Evolutionary conservation across 2,888 invertebrate species (phyloP).

Genomic region (Ypsolopha sequella): DNA sequence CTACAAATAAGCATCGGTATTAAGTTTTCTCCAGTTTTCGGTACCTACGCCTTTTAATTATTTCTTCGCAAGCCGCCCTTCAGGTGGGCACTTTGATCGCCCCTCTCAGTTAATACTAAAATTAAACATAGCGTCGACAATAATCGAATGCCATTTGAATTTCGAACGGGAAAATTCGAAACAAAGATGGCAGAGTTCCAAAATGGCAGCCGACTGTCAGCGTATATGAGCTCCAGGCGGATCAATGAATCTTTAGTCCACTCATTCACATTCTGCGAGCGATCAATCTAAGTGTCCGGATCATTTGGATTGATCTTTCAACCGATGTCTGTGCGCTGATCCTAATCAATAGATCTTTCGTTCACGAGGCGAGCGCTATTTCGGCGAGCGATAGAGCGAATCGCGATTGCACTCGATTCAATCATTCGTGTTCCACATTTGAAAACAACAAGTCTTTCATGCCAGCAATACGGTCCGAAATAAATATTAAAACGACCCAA

Average conservation of each 20-base stretch:
- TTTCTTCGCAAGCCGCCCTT: constrained; percentile 38
- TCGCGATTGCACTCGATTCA: background rate
- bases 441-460: background rate
- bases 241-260: constrained; percentile 13
- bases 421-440: background rate
- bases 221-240: constrained; percentile 6
- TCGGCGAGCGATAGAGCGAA: background rate
- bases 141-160: constrained; percentile 7
- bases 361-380: background rate
- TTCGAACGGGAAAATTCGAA: constrained; percentile 10
- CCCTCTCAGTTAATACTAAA: constrained; percentile 13
- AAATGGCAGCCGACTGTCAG: constrained; percentile 10
- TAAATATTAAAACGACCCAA: constrained; percentile 2
- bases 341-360: constrained; percentile 7
- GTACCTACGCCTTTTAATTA: constrained; percentile 69
- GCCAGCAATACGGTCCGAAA: background rate
- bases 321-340: constrained; percentile 9
- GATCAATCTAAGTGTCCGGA: constrained; percentile 9
- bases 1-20: constrained; percentile 66
- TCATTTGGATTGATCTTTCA: constrained; percentile 9
- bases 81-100: constrained; percentile 42
- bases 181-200: constrained; percentile 17
- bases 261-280: constrained; percentile 13
- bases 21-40: constrained; percentile 56
- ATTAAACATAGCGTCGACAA: constrained; percentile 1